phyloP scores from a whole-genome alignment of 2,113 vertebrate genomes.

The Sakesphorus luctuosus region DNA sequence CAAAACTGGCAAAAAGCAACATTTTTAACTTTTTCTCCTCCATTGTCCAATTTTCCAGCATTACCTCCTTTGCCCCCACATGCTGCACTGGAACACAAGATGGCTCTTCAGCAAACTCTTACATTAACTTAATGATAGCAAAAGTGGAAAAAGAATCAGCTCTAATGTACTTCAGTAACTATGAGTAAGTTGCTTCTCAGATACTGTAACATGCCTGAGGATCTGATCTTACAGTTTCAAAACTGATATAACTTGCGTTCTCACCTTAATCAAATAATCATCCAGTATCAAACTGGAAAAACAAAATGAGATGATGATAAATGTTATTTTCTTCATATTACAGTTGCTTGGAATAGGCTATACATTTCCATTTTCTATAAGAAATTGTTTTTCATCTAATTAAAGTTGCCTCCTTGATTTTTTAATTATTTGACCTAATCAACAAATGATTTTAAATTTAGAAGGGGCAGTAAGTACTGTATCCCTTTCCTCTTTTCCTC shows the following conservation, averaged over 20 bases:
- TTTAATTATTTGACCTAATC: neutral
- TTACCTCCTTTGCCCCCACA: neutral
- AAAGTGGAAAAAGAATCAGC: neutral
- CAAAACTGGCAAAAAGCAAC: neutral
- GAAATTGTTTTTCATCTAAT: neutral
- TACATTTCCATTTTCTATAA: neutral
- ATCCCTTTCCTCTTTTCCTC: neutral
- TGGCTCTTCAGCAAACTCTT: neutral
- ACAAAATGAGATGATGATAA: neutral
- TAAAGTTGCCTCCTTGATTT: neutral
- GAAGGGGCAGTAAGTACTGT: neutral
- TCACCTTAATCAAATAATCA: neutral
- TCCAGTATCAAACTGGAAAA: constrained; percentile 19
- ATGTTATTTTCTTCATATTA: neutral
- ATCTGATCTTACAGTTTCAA: neutral
- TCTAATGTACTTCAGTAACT: neutral
- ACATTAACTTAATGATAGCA: neutral
- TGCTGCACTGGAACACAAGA: neutral
- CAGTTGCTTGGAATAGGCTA: neutral
- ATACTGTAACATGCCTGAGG: neutral
- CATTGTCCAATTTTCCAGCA: neutral
- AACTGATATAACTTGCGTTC: neutral
- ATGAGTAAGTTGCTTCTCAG: neutral
- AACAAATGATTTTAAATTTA: neutral
- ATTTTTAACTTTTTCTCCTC: neutral